Evolutionary conservation across 2,113 vertebrate species (phyloP), one percentile per base, ranked within the genome.

Genomic region (Crotalus tigris): DNA sequence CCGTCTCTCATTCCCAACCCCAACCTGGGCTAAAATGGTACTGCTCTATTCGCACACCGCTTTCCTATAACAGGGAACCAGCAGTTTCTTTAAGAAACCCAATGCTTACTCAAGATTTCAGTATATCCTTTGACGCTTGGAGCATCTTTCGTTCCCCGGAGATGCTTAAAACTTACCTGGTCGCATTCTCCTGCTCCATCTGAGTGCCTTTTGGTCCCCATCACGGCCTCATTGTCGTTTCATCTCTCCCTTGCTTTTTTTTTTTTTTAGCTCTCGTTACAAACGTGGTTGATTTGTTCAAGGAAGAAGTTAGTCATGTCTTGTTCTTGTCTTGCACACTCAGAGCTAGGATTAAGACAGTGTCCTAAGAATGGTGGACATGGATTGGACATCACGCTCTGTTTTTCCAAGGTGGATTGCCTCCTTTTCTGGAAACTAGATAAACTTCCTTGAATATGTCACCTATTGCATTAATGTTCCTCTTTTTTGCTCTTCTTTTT

Each of bases 171-270:
- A 94, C 97, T 93, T 97, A 98, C 97, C 97, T 98, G 97, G 95
- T 97, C 96, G 86, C 97, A 97, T 96, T 96, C 69, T 8, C 97
- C 97, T 97, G 97, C 94, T 96, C 96, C 96, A 93, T 95, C 96
- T 95, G 96, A 93, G 53, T 92, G 93, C 75, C 86, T 59, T 59
- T 23, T 21, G 55, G 85, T 90, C 92, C 93, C 94, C 94, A 93
- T 94, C 94, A 92, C 58, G 92, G 95, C 92, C 94, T 91, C 95
- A 95, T 94, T 95, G 95, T 94, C 94, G 95, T 94, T 95, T 94
- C 96, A 69, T 91, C 96, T 94, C 95, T 93, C 49, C 49, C 8
- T 1, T 8, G 8, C 49, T 51, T 51, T 51, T 51, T 49, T 49
- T 7, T 13, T 81, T 90, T 95, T 94, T 95, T 95, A 88, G 94